Evolutionary conservation across 92 coral and sea anemone species (phyloP).

Genomic region (Siderastrea radians): DNA sequence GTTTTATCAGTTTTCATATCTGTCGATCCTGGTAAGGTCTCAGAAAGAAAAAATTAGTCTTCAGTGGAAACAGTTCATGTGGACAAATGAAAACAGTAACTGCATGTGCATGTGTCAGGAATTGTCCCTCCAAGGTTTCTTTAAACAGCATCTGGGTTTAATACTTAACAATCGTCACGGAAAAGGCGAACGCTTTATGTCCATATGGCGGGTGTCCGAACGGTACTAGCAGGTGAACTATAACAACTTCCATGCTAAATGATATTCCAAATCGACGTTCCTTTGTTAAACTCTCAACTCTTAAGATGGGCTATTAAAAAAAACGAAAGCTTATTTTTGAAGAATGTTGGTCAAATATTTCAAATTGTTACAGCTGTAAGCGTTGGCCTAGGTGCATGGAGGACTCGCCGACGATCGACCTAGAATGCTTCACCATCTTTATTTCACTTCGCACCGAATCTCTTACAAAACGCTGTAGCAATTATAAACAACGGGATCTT

Average conservation of each 20-base stretch:
- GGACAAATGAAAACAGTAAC: not conserved
- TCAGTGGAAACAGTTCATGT: not conserved
- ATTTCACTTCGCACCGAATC: too few relatives aligned
- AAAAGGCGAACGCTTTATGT: not conserved
- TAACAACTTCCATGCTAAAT: not conserved
- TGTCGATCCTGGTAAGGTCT: too few relatives aligned
- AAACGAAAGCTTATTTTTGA: not conserved
- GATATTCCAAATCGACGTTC: slow-evolving; percentile 3
- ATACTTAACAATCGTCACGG: not conserved
- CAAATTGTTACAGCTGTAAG: not conserved
- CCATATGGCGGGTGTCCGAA: slow-evolving; percentile 49
- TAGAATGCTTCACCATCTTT: not conserved
- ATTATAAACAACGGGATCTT: too few relatives aligned
- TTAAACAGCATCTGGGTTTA: not conserved
- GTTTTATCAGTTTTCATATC: too few relatives aligned
- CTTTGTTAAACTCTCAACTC: slow-evolving; percentile 4
- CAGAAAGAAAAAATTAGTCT: not conserved
- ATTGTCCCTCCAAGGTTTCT: not conserved
- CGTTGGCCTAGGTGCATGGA: not conserved
- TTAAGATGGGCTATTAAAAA: not conserved
- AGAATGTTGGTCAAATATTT: not conserved
- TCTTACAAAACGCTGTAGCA: too few relatives aligned
- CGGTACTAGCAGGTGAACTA: slow-evolving; percentile 20
- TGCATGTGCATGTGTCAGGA: too few relatives aligned
- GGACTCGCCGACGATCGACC: not conserved